Evolutionary conservation across 1,140 invertebrate genomes (phyloP).

Genomic region (Vanessa tameamea): DNA sequence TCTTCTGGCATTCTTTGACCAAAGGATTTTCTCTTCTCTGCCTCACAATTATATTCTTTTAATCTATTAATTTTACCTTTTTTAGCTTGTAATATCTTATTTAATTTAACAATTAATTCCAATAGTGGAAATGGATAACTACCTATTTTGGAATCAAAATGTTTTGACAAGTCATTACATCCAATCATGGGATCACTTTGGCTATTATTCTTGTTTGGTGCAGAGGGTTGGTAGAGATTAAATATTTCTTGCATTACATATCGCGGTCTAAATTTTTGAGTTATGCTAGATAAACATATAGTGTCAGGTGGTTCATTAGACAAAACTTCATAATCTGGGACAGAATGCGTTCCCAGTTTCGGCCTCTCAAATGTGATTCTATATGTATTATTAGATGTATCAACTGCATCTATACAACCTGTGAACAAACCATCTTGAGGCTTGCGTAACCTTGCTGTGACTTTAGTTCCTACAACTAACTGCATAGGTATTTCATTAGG

Average conservation of each 20-base stretch:
- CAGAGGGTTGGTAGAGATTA: conserved; percentile 61
- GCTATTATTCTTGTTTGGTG: conserved; percentile 54
- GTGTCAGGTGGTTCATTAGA: conserved; percentile 96
- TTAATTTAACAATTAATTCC: conserved; percentile 92
- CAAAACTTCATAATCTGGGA: conserved; percentile 98
- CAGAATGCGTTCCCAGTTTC: conserved; percentile 96
- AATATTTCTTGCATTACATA: conserved; percentile 80
- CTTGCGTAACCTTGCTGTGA: conserved; percentile 92
- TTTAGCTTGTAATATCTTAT: conserved; percentile 92
- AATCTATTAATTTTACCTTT: conserved; percentile 90
- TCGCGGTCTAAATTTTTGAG: conserved; percentile 87
- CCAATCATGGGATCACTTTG: conserved; percentile 81
- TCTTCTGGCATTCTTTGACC: conserved; percentile 89
- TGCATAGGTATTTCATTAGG: conserved; percentile 98
- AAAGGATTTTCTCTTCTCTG: conserved; percentile 92
- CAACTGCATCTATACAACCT: conserved; percentile 98
- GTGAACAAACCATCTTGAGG: conserved; percentile 98
- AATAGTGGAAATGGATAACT: conserved; percentile 93
- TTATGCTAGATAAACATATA: conserved; percentile 92
- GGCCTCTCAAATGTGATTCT: conserved; percentile 97
- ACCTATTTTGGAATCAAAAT: conserved; percentile 83
- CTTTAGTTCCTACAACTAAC: conserved; percentile 97
- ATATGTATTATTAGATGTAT: conserved; percentile 98
- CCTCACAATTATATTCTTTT: conserved; percentile 94
- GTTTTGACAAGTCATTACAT: conserved; percentile 68